Evolutionary conservation across 2,888 invertebrate genomes (phyloP), one percentile per base, ranked within the genome.

Genomic region (Plutella xylostella): DNA sequence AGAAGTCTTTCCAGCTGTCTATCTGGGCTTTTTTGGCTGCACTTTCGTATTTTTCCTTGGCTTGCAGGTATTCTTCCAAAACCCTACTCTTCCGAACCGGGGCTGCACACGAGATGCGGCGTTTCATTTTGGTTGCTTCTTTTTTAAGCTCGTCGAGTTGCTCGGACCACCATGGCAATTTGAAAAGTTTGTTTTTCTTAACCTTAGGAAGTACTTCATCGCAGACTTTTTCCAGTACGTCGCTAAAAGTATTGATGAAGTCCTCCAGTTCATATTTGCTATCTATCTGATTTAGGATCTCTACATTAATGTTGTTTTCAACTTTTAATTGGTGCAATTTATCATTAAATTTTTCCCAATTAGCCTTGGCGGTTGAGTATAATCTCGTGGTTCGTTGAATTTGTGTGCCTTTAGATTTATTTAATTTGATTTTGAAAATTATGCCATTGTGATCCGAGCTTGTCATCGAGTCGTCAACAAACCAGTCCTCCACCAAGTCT

Each of bases 291-390:
- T 45, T 17, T 11, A 45, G 18, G 4, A n/a, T n/a, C 22, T 22
- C 3, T 3, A 17, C 25, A n/a, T 12, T 33, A 2, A 46, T 42
- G n/a, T 33, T 21, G 6, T 34, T 20, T 34, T 46, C 37, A 4
- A 4, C 18, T 12, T 34, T 3, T 22, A 7, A 2, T 14, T 19
- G 14, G 19, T 11, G 15, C 4, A 37, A 18, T n/a, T 2, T 18
- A n/a, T 3, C 12, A 21, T 25, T 17, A 17, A 46, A 46, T 9
- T 21, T 1, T 18, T 2, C 11, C 46, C 46, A 46, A 15, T 43
- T 38, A 15, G 22, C 42, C 17, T 54, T 55, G 37, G 49, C 53
- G 9, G 53, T 53, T 43, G 55, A 52, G 30, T 51, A 6, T 46
- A 15, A 51, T n/a, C n/a, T n/a, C n/a, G n/a, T n/a, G n/a, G n/a